A percentile compares a stretch with the other conserved stretches of the same genome.
phyloP scores from a whole-genome alignment of 1,140 invertebrate species.

The Thaumetopoea pityocampa region DNA sequence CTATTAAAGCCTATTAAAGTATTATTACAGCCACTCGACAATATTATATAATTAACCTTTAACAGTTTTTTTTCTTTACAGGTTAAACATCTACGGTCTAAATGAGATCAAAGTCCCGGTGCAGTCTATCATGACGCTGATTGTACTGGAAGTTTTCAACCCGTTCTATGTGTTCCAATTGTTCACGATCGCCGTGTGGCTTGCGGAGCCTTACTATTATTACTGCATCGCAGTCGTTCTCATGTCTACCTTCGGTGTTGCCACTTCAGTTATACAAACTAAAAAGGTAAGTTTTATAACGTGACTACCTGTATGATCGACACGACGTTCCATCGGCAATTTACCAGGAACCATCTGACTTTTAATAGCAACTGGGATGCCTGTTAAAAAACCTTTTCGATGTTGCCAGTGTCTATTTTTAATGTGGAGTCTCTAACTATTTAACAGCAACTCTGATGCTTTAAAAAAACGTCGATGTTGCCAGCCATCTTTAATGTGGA shows the following conservation, averaged over 20 bases:
- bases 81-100: slow-evolving; percentile 85
- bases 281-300: slow-evolving; percentile 78
- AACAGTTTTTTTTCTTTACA: slow-evolving; percentile 39
- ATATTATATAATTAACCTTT: no score
- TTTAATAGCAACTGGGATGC: no score
- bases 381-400: no score
- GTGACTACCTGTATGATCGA: background rate
- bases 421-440: no score
- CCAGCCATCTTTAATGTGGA: no score
- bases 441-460: no score
- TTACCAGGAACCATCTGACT: no score
- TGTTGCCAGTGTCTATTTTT: no score
- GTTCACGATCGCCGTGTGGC: slow-evolving; percentile 89
- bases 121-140: slow-evolving; percentile 81
- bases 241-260: slow-evolving; percentile 91
- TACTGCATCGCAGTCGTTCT: slow-evolving; percentile 91
- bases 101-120: slow-evolving; percentile 90
- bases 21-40: no score
- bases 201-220: slow-evolving; percentile 88
- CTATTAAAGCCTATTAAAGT: no score
- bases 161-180: slow-evolving; percentile 98
- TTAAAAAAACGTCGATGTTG: no score
- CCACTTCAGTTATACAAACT: slow-evolving; percentile 89
- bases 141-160: slow-evolving; percentile 90
- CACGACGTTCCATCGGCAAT: background rate